These are phyloP conservation scores for Yoshiicerus persimilis DNA, from an alignment of 1,140 invertebrate genomes.

Conservation along the genomic window DNA sequence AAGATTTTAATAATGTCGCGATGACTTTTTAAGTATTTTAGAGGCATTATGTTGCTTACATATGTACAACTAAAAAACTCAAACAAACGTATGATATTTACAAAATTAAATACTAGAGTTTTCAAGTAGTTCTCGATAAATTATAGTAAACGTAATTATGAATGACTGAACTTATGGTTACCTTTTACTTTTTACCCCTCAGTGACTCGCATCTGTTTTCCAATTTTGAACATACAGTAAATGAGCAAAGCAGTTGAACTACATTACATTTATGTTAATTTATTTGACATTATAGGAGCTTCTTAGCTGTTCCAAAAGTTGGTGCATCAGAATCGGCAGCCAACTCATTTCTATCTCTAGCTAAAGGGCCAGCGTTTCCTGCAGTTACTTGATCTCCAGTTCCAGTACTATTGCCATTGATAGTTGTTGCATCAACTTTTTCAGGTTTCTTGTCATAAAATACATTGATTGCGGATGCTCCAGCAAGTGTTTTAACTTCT, in stretches of 20 bases:
- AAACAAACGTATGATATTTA: not conserved
- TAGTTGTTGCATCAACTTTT: not conserved
- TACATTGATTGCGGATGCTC: conserved; percentile 14
- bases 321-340: not conserved
- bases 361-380: not conserved
- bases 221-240: not conserved
- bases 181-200: not conserved
- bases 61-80: not conserved
- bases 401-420: not conserved
- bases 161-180: not conserved
- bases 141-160: not conserved
- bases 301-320: not conserved
- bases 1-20: no score
- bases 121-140: not conserved
- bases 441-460: conserved; percentile 2
- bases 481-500: conserved; percentile 8
- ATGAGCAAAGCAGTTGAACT: not conserved
- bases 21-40: not conserved
- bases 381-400: not conserved
- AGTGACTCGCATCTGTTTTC: not conserved
- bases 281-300: not conserved
- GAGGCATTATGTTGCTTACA: no score
- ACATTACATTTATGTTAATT: not conserved
- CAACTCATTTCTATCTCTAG: not conserved
- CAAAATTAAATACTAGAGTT: not conserved